Evolutionary conservation across 2,888 invertebrate genomes (phyloP).

Genomic region (Dicyrtomina minuta): DNA sequence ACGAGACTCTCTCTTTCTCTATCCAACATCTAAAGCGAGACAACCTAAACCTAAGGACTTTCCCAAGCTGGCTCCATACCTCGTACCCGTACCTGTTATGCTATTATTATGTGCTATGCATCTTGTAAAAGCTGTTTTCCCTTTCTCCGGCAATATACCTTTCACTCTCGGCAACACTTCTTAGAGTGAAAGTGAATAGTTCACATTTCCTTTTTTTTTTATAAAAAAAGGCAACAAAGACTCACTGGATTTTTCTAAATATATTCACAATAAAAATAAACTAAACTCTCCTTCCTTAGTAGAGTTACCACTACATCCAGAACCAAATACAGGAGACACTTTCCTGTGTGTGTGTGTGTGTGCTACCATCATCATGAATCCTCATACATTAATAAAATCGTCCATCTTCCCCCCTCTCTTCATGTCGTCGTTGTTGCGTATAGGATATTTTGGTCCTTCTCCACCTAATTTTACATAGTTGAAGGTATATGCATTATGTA

Average conservation of each 20-base stretch:
- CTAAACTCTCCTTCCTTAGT: slow-evolving; percentile 8
- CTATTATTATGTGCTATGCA: no score
- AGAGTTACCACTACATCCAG: not conserved
- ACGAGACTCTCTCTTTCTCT: not conserved
- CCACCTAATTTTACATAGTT: no score
- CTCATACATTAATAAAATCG: slow-evolving; percentile 8
- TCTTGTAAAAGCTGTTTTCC: no score
- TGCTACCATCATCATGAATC: slow-evolving; percentile 18
- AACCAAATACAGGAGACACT: no score
- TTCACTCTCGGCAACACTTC: not conserved
- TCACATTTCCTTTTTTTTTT: not conserved
- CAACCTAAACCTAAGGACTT: no score
- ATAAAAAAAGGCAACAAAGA: slow-evolving; percentile 11
- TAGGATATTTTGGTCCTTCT: not conserved
- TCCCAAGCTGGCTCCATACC: not conserved
- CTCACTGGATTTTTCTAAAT: slow-evolving; percentile 19
- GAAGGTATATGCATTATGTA: no score
- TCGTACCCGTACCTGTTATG: not conserved
- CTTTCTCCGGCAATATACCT: not conserved
- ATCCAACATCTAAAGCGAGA: not conserved
- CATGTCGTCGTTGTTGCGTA: no score
- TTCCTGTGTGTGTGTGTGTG: no score
- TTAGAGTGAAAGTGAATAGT: no score
- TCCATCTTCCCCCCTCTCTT: slow-evolving; percentile 4
- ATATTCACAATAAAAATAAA: slow-evolving; percentile 20